Conservation (phyloP, 2,888 invertebrate species). For the Bombyx huttoni region DNA sequence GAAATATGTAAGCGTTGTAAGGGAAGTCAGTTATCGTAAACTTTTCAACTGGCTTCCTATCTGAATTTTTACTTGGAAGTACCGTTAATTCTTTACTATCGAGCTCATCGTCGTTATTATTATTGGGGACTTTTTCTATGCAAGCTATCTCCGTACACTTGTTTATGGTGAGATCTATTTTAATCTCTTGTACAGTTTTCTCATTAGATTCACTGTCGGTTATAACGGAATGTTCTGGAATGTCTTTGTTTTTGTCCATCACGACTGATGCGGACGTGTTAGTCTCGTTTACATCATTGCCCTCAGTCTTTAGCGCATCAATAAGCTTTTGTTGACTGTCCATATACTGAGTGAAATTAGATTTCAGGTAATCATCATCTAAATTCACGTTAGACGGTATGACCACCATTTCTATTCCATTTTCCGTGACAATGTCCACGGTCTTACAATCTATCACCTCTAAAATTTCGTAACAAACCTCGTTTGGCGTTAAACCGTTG, state of each 20-base stretch:
- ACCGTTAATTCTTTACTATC: background rate
- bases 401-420: conserved; percentile 15
- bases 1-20: conserved; percentile 43
- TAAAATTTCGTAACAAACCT: background rate
- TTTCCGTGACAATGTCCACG: background rate
- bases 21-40: conserved; percentile 24
- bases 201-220: background rate
- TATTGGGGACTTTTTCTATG: background rate
- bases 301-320: conserved; percentile 17
- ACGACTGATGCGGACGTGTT: conserved; percentile 3
- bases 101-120: background rate
- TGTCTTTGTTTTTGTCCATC: conserved; percentile 8
- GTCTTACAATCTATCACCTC: background rate
- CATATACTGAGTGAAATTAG: conserved; percentile 25
- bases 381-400: conserved; percentile 3
- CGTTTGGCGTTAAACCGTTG: conserved; percentile 1
- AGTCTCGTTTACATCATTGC: conserved; percentile 1
- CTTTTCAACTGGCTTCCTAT: conserved; percentile 6
- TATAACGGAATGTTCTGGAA: background rate
- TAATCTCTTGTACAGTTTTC: background rate
- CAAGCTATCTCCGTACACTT: background rate
- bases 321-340: conserved; percentile 30
- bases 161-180: background rate
- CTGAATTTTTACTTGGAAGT: background rate
- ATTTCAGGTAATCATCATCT: conserved; percentile 3